Evolutionary conservation across 2,113 vertebrate genomes (phyloP), one percentile per base, ranked within the genome.

Genomic region (Anolis carolinensis): DNA sequence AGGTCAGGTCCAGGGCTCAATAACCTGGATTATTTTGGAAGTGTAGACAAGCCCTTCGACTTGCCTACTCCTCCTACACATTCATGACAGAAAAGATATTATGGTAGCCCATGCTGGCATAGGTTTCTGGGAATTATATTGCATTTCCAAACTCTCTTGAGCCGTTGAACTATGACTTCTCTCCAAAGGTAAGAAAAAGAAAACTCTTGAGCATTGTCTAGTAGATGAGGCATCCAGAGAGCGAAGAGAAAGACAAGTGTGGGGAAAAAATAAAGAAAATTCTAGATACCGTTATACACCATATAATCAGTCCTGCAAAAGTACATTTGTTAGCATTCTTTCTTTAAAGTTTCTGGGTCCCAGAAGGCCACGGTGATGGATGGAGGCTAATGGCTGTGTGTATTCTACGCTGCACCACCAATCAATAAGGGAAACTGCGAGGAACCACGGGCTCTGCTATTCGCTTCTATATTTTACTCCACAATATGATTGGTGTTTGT

Each of bases 371-470:
- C 3, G 2, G 23, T 71, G 84, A 79, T 62, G 67, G 76, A 86
- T 62, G 48, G 65, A 59, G 67, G 32, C 25, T 23, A 44, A 72
- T 63, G 84, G 50, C 34, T n/a, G 30, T 44, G 83, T 39, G 76
- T 59, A 68, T 36, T 55, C 65, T 72, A n/a, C 20, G 59, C 9
- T 5, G 27, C 16, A 5, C 76, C 20, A 23, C 65, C 50, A 7
- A 85, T 85, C 84, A 72, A 79, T 79, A 85, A 85, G 18, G 52
- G 84, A 59, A 71, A 68, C 50, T 5, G 21, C 76, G 27, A 86
- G 71, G 50, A 44, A 63, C 36, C 76, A 23, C 20, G 5, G 5
- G 50, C 50, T 34, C 80, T 39, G 44, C 72, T 73, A 83, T 83
- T 83, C 59, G 62, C 52, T 79, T 72, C 72, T 25, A 59, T 52